A percentile compares a stretch with the other conserved stretches of the same genome.
Conservation (phyloP, 2,113 vertebrate genomes). For the Balaenoptera acutorostrata region DNA sequence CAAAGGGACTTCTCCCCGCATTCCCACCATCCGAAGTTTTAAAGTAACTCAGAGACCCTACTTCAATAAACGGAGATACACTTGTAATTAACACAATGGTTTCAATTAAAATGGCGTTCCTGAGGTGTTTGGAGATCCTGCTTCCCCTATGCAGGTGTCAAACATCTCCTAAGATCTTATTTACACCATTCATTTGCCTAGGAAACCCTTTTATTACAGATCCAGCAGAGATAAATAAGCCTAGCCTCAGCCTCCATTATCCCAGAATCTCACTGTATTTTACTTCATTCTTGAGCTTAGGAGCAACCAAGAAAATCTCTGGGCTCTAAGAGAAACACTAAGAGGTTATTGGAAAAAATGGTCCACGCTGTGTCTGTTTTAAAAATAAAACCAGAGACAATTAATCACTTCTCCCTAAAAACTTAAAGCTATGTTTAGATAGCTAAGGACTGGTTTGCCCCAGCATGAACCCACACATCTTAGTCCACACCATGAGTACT, state of each 20-base stretch:
- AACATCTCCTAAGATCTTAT: not conserved
- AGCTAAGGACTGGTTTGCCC: not conserved
- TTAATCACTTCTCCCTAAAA: not conserved
- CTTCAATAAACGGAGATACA: not conserved
- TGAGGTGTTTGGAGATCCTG: not conserved
- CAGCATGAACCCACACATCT: not conserved
- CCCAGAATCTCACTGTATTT: not conserved
- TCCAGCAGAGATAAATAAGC: not conserved
- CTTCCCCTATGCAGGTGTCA: not conserved
- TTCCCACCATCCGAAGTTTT: not conserved
- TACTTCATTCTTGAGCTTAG: not conserved
- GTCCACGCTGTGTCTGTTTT: not conserved
- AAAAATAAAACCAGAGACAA: not conserved
- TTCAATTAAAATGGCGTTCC: not conserved
- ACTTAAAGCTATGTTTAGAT: not conserved
- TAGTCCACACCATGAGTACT: not conserved
- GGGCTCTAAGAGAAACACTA: not conserved
- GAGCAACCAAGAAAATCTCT: slow-evolving; percentile 10
- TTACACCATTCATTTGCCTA: slow-evolving; percentile 38
- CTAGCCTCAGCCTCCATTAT: not conserved
- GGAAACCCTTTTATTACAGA: slow-evolving; percentile 3
- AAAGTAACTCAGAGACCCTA: not conserved
- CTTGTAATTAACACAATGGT: slow-evolving; percentile 17
- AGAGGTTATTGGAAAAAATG: not conserved
- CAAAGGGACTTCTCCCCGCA: not conserved